phyloP scores from a whole-genome alignment of 2,797 vertebrate species.

The Brachyrhaphis roseni region DNA sequence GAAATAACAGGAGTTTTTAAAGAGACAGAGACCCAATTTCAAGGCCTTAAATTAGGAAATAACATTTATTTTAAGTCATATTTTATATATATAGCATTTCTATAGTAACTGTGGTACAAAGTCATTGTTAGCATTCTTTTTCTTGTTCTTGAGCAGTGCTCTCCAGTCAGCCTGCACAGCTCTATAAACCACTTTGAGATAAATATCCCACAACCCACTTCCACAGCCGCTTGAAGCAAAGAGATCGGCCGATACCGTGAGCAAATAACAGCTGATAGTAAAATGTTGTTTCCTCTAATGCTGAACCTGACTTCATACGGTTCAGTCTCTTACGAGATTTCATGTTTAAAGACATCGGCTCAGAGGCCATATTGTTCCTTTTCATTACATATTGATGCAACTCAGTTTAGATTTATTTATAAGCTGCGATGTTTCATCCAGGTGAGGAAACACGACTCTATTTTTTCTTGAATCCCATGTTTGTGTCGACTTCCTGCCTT shows the following conservation, averaged over 20 bases:
- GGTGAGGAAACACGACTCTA: background rate
- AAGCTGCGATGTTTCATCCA: background rate
- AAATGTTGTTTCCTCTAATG: background rate
- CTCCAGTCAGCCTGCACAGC: background rate
- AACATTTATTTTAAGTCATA: too few relatives aligned
- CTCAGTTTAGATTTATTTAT: slow-evolving; percentile 12
- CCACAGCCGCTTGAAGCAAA: background rate
- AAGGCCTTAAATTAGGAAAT: too few relatives aligned
- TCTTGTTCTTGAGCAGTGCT: background rate
- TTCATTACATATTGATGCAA: slow-evolving; percentile 9
- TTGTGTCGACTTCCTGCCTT: slow-evolving; percentile 14
- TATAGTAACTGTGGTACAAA: too few relatives aligned
- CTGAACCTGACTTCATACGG: slow-evolving; percentile 7
- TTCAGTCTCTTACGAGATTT: slow-evolving; percentile 6
- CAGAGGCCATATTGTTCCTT: background rate
- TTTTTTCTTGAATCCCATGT: background rate
- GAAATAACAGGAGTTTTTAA: too few relatives aligned
- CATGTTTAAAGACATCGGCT: background rate
- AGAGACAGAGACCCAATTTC: too few relatives aligned
- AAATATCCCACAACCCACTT: slow-evolving; percentile 3
- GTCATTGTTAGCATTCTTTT: too few relatives aligned
- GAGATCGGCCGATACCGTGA: background rate
- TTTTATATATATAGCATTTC: too few relatives aligned
- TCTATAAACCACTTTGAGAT: background rate
- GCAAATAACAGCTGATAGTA: background rate